A percentile compares a stretch with the other conserved stretches of the same genome.
phyloP scores from a whole-genome alignment of 1,140 invertebrate species.

The Cotesia glomerata region DNA sequence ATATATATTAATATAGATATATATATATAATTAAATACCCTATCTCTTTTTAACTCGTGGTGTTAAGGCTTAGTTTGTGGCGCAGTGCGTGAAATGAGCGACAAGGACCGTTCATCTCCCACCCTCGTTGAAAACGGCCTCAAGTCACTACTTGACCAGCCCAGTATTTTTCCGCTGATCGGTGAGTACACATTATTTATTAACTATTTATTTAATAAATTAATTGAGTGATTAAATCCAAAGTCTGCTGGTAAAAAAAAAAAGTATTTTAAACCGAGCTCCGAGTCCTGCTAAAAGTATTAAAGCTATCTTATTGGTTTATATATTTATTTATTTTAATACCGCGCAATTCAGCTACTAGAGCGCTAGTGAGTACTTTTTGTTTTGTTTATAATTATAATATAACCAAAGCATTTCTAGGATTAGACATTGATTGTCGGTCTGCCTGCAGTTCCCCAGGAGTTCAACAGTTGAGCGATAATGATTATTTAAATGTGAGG shows the following conservation, averaged over 20 bases:
- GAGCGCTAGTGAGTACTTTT: no score
- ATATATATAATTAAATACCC: neutral
- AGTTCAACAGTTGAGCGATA: no score
- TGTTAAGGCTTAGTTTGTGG: slow-evolving; percentile 35
- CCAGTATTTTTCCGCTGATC: slow-evolving; percentile 79
- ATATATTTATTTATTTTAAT: no score
- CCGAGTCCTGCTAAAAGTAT: no score
- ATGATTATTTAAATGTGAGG: no score
- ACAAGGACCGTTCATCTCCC: slow-evolving; percentile 79
- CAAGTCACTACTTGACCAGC: slow-evolving; percentile 77
- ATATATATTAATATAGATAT: neutral
- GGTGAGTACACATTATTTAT: slow-evolving; percentile 66
- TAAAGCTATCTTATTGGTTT: no score
- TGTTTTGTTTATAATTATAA: no score
- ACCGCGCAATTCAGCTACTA: no score
- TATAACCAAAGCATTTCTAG: no score
- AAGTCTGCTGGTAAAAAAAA: neutral
- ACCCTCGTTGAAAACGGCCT: slow-evolving; percentile 80
- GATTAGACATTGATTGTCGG: no score
- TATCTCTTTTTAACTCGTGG: slow-evolving; percentile 10
- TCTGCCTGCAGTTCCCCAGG: no score
- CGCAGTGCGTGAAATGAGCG: slow-evolving; percentile 71
- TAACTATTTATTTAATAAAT: slow-evolving; percentile 7
- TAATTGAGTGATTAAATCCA: neutral
- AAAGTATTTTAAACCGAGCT: no score